These are phyloP conservation scores for Chaetogeoica ovagalla DNA, from an alignment of 2,888 invertebrate genomes.

Conservation along the genomic window DNA sequence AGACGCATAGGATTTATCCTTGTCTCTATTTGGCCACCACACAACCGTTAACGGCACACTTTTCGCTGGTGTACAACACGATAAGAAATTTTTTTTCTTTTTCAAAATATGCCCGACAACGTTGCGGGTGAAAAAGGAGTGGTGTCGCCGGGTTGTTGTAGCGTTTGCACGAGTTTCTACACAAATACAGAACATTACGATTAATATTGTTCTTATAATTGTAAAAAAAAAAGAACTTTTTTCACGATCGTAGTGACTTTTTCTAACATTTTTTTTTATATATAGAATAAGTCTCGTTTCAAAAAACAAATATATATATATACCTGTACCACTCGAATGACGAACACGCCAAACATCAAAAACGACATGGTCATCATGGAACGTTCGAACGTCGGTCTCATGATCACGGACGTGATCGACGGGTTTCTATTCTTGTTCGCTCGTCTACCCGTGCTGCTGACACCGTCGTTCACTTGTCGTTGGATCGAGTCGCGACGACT, in stretches of 20 bases:
- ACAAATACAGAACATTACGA: neutral
- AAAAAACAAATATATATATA: neutral
- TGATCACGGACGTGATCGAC: neutral
- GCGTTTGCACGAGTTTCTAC: slow-evolving; percentile 12
- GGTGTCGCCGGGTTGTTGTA: neutral
- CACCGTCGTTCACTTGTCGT: neutral
- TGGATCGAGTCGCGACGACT: slow-evolving; percentile 4
- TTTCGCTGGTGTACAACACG: too few relatives aligned
- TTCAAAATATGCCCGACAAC: neutral
- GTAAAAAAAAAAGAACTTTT: neutral
- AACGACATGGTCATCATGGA: slow-evolving; percentile 48
- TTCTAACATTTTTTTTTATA: too few relatives aligned
- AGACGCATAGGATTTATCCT: too few relatives aligned
- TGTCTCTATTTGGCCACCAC: too few relatives aligned
- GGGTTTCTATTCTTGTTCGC: neutral
- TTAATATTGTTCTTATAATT: neutral
- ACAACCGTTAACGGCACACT: too few relatives aligned
- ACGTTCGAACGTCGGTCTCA: slow-evolving; percentile 26
- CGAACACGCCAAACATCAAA: slow-evolving; percentile 45
- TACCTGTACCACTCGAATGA: slow-evolving; percentile 45
- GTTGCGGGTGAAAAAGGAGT: neutral
- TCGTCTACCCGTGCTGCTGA: neutral
- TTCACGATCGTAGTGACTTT: too few relatives aligned
- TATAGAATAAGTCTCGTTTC: too few relatives aligned
- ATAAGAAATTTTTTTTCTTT: too few relatives aligned